Evolutionary conservation across 1,140 invertebrate genomes (phyloP).

Genomic region (Babylonia areolata): DNA sequence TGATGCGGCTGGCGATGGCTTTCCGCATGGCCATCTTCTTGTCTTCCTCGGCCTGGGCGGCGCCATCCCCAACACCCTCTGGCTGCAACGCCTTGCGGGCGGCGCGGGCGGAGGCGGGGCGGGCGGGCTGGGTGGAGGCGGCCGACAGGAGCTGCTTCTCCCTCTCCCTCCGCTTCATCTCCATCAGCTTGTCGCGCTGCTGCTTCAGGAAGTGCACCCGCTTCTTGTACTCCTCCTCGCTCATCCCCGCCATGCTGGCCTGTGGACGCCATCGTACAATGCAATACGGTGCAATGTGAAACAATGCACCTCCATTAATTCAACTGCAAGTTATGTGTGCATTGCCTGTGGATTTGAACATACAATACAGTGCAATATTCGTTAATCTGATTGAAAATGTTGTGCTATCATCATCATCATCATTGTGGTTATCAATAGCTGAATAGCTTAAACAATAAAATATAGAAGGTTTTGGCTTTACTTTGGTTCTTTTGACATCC

Average conservation of each 20-base stretch:
- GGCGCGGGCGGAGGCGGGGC: conserved; percentile 84
- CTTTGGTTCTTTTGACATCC: too few species aligned
- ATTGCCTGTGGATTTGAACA: too few species aligned
- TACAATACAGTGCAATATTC: too few species aligned
- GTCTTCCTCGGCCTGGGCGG: conserved; percentile 57
- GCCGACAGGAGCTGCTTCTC: conserved; percentile 82
- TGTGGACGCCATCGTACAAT: too few species aligned
- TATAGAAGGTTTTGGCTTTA: too few species aligned
- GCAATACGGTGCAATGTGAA: too few species aligned
- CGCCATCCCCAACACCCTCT: conserved; percentile 71
- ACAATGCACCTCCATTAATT: too few species aligned
- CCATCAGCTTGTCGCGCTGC: conserved; percentile 92
- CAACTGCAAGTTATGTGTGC: too few species aligned
- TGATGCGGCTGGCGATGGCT: conserved; percentile 88
- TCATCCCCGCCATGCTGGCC: conserved; percentile 64
- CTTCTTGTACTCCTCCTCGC: conserved; percentile 83
- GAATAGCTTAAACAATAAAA: too few species aligned
- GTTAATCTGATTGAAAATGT: too few species aligned
- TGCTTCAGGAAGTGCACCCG: conserved; percentile 89
- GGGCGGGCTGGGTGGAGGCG: conserved; percentile 61
- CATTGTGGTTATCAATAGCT: too few species aligned
- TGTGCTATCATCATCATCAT: too few species aligned
- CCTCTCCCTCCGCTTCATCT: conserved; percentile 89
- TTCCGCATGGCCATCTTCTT: conserved; percentile 85
- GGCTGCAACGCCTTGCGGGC: conserved; percentile 79